Evolutionary conservation across 2,888 invertebrate genomes (phyloP).

Genomic region (Aricia artaxerxes): DNA sequence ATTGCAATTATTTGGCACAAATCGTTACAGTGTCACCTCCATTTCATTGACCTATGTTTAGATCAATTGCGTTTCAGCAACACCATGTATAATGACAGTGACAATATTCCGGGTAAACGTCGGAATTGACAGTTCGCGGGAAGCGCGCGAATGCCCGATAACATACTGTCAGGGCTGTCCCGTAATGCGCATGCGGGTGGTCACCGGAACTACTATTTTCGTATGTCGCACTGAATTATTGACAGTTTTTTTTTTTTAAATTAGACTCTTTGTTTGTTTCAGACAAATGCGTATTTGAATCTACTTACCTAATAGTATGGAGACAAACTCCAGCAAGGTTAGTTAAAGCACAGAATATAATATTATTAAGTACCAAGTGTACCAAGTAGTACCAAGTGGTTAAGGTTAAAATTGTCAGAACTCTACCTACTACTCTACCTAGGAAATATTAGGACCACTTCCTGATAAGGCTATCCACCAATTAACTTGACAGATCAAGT

Average conservation of each 20-base stretch:
- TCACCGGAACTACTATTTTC: conserved; percentile 55
- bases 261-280: too few species aligned
- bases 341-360: too few species aligned
- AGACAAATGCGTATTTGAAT: too few species aligned
- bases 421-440: too few species aligned
- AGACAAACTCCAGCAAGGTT: too few species aligned
- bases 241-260: background rate
- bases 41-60: background rate
- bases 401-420: too few species aligned
- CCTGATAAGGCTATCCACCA: too few species aligned
- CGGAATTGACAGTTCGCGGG: conserved; percentile 51
- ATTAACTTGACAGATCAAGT: too few species aligned
- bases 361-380: too few species aligned
- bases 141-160: conserved; percentile 65
- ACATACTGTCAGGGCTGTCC: conserved; percentile 51
- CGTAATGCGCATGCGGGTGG: conserved; percentile 63
- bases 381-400: too few species aligned
- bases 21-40: background rate
- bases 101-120: conserved; percentile 63
- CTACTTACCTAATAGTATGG: too few species aligned
- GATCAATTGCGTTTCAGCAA: conserved; percentile 2
- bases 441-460: too few species aligned
- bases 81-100: conserved; percentile 43
- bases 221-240: background rate
- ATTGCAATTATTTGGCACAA: background rate